phyloP scores from a whole-genome alignment of 2,888 invertebrate species.

The Drosophila anomalipes region DNA sequence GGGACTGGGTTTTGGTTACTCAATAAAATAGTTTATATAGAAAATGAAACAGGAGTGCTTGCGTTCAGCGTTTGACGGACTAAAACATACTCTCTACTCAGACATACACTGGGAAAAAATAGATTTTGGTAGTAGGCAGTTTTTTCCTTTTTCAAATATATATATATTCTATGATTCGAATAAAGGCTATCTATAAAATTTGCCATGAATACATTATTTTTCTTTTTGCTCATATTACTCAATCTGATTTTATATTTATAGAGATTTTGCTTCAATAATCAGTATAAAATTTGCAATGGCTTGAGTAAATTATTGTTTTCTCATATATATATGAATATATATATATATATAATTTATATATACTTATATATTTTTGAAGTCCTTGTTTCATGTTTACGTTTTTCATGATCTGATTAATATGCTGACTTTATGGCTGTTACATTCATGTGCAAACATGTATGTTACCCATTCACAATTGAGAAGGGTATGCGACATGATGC shows the following conservation, averaged over 20 bases:
- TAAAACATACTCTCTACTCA: background rate
- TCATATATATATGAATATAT: background rate
- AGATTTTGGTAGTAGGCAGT: background rate
- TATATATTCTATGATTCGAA: background rate
- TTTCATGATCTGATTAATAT: background rate
- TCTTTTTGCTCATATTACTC: too few relatives aligned
- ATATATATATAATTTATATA: background rate
- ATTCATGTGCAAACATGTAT: background rate
- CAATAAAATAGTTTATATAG: slow-evolving; percentile 41
- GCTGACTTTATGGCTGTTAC: background rate
- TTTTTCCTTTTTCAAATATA: background rate
- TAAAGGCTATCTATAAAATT: too few relatives aligned
- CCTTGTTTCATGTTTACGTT: background rate
- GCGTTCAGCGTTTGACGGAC: background rate
- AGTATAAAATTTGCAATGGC: background rate
- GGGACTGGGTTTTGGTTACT: slow-evolving; percentile 16
- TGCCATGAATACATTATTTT: too few relatives aligned
- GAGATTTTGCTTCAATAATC: background rate
- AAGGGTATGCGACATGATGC: slow-evolving; percentile 2
- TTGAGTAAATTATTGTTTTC: background rate
- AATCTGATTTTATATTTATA: too few relatives aligned
- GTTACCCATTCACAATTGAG: background rate
- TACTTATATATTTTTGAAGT: too few relatives aligned
- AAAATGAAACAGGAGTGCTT: background rate
- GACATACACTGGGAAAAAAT: background rate